Evolutionary conservation across 2,113 vertebrate species (phyloP).

Genomic region (Chamaetylas fuelleborni): DNA sequence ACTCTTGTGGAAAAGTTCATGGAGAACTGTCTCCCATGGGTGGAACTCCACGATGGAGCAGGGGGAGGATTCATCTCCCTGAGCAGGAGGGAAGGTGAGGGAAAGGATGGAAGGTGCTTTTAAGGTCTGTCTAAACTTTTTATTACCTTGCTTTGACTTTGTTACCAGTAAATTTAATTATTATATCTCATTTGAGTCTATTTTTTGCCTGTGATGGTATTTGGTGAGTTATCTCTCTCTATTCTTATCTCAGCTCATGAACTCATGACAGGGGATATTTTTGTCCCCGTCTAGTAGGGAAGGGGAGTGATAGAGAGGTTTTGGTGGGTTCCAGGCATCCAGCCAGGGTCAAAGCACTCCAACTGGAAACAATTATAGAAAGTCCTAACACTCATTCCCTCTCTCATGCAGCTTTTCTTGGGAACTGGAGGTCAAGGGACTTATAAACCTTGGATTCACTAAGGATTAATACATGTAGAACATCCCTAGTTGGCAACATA

Average conservation of each 20-base stretch:
- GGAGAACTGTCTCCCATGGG: not conserved
- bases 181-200: not conserved
- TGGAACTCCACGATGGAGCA: accelerated
- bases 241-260: not conserved
- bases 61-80: not conserved
- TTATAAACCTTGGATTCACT: not conserved
- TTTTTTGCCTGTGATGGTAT: accelerated
- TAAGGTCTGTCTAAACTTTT: not conserved
- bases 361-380: not conserved
- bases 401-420: accelerated
- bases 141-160: not conserved
- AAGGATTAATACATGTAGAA: not conserved
- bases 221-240: not conserved
- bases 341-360: not conserved
- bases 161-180: not conserved
- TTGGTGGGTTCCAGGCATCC: not conserved
- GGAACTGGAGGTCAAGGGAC: accelerated
- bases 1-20: not conserved
- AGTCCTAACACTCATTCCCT: not conserved
- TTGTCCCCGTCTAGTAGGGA: not conserved
- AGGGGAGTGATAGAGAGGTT: not conserved
- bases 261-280: not conserved
- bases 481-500: not conserved
- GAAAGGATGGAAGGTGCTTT: not conserved
- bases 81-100: not conserved